A percentile compares a stretch with the other conserved stretches of the same genome.
Evolutionary conservation across 2,797 vertebrate genomes (phyloP).

Genomic region (Acomys russatus): DNA sequence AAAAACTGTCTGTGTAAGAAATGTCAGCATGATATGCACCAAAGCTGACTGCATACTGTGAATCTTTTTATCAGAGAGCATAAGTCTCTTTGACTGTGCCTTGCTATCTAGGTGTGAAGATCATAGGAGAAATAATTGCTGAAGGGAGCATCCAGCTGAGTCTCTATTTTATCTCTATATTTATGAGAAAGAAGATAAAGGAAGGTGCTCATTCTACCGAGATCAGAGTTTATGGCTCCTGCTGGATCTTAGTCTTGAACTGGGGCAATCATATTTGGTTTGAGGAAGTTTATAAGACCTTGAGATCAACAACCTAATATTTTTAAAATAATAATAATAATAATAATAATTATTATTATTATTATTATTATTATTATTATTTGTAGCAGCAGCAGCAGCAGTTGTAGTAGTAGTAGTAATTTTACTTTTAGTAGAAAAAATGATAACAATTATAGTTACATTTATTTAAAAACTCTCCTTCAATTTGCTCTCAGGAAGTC

Average conservation of each 20-base stretch:
- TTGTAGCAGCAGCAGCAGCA: too few relatives aligned
- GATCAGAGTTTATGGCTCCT: slow-evolving; percentile 66
- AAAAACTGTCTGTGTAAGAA: slow-evolving; percentile 57
- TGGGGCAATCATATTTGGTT: neutral
- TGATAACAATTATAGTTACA: neutral
- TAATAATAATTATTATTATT: neutral
- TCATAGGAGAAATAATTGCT: slow-evolving; percentile 73
- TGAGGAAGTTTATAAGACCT: slow-evolving; percentile 33
- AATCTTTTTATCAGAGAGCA: slow-evolving; percentile 30
- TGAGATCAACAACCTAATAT: slow-evolving; percentile 41
- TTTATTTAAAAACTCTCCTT: neutral
- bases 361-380: too few relatives aligned
- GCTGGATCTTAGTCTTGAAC: slow-evolving; percentile 54
- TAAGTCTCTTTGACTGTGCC: slow-evolving; percentile 53
- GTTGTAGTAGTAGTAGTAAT: too few relatives aligned
- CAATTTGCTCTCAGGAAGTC: neutral
- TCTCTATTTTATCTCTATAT: slow-evolving; percentile 66
- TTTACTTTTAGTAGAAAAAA: neutral
- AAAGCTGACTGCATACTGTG: slow-evolving; percentile 4
- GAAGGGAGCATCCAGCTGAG: slow-evolving; percentile 53
- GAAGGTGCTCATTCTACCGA: slow-evolving; percentile 44
- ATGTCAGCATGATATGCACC: slow-evolving; percentile 67
- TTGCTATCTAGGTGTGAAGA: slow-evolving; percentile 54
- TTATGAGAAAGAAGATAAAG: slow-evolving; percentile 75
- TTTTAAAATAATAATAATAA: neutral